Base-by-base conservation (phyloP, 2,888 invertebrate genomes). In the Thera obeliscata region DNA sequence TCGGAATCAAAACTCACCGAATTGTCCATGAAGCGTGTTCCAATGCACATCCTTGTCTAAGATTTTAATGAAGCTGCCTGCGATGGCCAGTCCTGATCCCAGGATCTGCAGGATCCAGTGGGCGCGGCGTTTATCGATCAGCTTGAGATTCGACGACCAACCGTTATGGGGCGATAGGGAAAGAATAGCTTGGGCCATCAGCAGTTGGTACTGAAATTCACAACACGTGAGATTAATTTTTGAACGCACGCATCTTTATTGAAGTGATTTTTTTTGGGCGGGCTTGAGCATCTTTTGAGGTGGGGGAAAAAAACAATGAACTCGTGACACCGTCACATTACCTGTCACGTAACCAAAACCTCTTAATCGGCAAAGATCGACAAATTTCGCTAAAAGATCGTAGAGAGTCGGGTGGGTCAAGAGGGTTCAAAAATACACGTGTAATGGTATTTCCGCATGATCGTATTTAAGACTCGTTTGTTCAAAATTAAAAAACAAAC, bases 181-280 rank as follows among this genome's bases (percentile, higher is more conserved):
- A 0, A 92, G 77, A 56, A 90, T 88, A 8, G 89, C 87, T 78
- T 90, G 77, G 0, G 87, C 85, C 91, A 92, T 93, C 7, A 91
- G 77, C 3, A 92, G 76, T 71, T 91, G 90, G 65, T 89, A 90
- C 92, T 93, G 76, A 64, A 85, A 83, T 33, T 59, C 66, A 36
- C 2, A 54, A 63, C 3, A 38, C 38, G 38, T 38, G 38, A 38
- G 22, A 38, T 38, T 38, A 38, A 38, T 38, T 38, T 4, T 38
- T 38, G 38, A 38, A 38, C 38, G 38, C 5, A 38, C 38, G 38
- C 3, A 38, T 38, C 38, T 22, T 22, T 22, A 22, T 22, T 22
- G 22, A 22, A 22, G 22, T 22, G 22, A 22, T 22, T 22, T 22
- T 22, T 22, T 22, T 22, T 22, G 22, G 22, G 22, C 22, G 22